Evolutionary conservation across 2,113 vertebrate genomes (phyloP), one percentile per base, ranked within the genome.

Genomic region (Antigone vipio): DNA sequence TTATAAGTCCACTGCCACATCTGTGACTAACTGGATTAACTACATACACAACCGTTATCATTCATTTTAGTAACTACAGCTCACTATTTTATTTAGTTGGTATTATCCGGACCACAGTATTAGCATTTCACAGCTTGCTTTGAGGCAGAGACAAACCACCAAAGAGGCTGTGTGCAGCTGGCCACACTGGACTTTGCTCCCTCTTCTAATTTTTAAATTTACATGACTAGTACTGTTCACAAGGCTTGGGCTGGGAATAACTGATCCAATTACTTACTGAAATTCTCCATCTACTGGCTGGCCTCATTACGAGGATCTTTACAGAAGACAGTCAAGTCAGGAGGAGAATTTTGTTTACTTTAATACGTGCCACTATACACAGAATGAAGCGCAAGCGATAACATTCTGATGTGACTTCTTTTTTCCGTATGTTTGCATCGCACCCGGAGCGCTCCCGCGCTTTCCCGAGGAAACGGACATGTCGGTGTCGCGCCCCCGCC

Each of bases 311-410:
- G 21, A 49, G 17, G 32, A 44, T 52, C 22, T 77, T 71, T 22
- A 55, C 50, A 69, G 63, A 44, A 38, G 22, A 79, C 20, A 60
- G 38, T 17, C 27, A 58, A 40, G 53, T 10, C 30, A 52, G 50
- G 23, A 53, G 17, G 21, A 73, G 42, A 62, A 22, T 23, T 38
- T 19, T 24, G 26, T 32, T 88, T 42, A 17, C 27, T 75, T 24
- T 21, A 17, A 2, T 18, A 15, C 1, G 4, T 35, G 26, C 15
- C 19, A 4, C 20, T 16, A 32, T 5, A 29, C 6, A 15, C 2
- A 21, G 22, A 69, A 7, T 1, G 19, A 45, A 63, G 30, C 64
- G 24, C 18, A 47, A 58, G 21, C 14, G 12, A 11, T 6, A 32
- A 27, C 7, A 47, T 3, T 9, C 19, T 22, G n/a, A 5, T 8